Base-by-base conservation (phyloP, 1,140 invertebrate genomes). In the Parapsyche elsis region DNA sequence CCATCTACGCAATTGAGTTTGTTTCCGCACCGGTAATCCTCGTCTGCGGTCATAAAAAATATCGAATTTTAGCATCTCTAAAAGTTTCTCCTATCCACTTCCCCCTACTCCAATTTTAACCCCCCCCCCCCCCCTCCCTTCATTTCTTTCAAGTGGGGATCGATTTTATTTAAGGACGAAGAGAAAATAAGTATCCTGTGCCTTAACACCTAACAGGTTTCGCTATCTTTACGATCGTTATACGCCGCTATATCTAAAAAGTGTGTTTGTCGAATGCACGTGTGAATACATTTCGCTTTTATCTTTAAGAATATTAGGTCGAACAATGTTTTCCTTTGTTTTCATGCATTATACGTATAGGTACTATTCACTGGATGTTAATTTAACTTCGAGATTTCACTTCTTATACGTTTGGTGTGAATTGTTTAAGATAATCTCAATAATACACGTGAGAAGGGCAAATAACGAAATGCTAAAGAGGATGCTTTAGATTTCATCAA, bases 1-100 rank as follows among this genome's bases (percentile, higher is more conserved):
- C 64, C 64, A 67, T 67, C 64, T 67, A 67, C 23, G 19, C 64
- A 67, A 67, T 67, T 67, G 64, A 67, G 64, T 67, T 67, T 67
- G 64, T 67, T 77, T 77, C 75, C 57, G 16, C 26, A 21, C 45
- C 44, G 45, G 24, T 57, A 75, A 75, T 75, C 73, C 24, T 49
- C 49, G 44, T 75, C 19, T 30, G 57, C 30, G 53, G 26, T 44
- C 57, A 64, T 64, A 44, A 64, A 53, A 53, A 53, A 53, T 53
- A 53, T 53, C 49, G 49, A 53, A 53, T 53, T 53, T 53, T 53
- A 53, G 10, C 49, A 16, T 16, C 49, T 14, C 49, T 14, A 12
- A 53, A 53, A 53, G 4, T 53, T 53, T 12, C 49, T 16, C 2
- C 16, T 10, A 38, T 38, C 30, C 30, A 38, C 30, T 38, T 38